These are phyloP conservation scores for Macrochelys suwanniensis DNA, from an alignment of 2,797 vertebrate species.

Conservation along the genomic window DNA sequence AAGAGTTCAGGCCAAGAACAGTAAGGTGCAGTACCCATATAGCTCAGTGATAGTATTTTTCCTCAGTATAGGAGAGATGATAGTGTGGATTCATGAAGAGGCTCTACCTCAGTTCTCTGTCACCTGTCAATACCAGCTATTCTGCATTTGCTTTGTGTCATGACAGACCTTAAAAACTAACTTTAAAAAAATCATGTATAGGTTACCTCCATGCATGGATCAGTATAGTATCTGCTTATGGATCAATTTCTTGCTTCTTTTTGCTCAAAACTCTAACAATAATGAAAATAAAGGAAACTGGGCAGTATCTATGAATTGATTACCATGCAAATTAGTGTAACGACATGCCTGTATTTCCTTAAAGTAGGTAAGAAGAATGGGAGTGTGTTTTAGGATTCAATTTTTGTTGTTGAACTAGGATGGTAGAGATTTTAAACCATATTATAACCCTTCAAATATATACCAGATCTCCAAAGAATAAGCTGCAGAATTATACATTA, in stretches of 20 bases:
- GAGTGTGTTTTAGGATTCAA: background rate
- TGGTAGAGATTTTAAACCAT: background rate
- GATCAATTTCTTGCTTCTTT: background rate
- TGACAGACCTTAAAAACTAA: background rate
- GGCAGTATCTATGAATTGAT: background rate
- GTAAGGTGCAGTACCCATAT: background rate
- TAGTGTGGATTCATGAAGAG: background rate
- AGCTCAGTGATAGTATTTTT: background rate
- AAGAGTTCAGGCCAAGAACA: background rate
- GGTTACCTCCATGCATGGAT: background rate
- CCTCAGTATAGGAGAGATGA: background rate
- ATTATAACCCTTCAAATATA: background rate
- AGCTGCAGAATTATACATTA: background rate
- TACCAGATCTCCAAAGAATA: background rate
- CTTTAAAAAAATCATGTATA: background rate
- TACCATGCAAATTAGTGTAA: background rate
- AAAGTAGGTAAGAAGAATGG: constrained; percentile 11
- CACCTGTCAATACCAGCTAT: background rate
- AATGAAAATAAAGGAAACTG: background rate
- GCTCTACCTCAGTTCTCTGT: constrained; percentile 6
- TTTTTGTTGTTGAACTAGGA: background rate
- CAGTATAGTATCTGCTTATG: fast-evolving
- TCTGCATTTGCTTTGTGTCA: background rate
- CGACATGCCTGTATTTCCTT: background rate
- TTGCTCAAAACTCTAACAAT: background rate